A percentile compares a stretch with the other conserved stretches of the same genome.
Evolutionary conservation across 1,140 invertebrate species (phyloP).

Genomic region (Solenopsis fugax): DNA sequence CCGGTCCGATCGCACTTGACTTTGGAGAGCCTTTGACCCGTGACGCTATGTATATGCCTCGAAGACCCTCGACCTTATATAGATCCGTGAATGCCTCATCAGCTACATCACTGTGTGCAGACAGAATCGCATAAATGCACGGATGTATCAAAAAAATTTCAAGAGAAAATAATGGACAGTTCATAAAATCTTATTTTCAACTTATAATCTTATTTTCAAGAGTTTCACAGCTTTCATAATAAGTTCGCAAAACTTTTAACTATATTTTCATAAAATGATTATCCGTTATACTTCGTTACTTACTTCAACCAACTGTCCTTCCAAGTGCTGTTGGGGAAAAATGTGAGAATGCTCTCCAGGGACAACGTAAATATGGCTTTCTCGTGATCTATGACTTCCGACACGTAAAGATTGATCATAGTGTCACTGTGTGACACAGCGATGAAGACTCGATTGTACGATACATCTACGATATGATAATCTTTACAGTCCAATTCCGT

Average conservation of each 20-base stretch:
- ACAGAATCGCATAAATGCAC: constrained; percentile 58
- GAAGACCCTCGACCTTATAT: constrained; percentile 94
- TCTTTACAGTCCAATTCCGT: constrained; percentile 89
- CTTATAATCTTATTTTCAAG: background rate
- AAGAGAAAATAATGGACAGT: background rate
- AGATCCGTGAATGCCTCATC: constrained; percentile 95
- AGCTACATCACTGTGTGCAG: constrained; percentile 89
- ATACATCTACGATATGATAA: constrained; percentile 94
- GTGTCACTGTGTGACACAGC: constrained; percentile 93
- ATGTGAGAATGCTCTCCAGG: constrained; percentile 93
- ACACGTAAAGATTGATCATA: constrained; percentile 93
- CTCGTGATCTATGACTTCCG: constrained; percentile 87
- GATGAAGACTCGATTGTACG: constrained; percentile 92
- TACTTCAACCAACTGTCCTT: constrained; percentile 94
- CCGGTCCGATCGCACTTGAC: constrained; percentile 88
- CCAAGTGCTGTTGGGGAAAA: constrained; percentile 93
- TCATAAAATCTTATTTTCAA: background rate
- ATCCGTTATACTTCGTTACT: constrained; percentile 81
- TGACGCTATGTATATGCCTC: constrained; percentile 96
- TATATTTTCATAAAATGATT: background rate
- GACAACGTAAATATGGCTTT: constrained; percentile 92
- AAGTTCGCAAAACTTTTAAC: background rate
- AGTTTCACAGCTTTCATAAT: background rate
- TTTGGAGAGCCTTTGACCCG: constrained; percentile 89
- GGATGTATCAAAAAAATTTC: constrained; percentile 23